Evolutionary conservation across 2,797 vertebrate species (phyloP).

Genomic region (Pseudomugil tenellus): DNA sequence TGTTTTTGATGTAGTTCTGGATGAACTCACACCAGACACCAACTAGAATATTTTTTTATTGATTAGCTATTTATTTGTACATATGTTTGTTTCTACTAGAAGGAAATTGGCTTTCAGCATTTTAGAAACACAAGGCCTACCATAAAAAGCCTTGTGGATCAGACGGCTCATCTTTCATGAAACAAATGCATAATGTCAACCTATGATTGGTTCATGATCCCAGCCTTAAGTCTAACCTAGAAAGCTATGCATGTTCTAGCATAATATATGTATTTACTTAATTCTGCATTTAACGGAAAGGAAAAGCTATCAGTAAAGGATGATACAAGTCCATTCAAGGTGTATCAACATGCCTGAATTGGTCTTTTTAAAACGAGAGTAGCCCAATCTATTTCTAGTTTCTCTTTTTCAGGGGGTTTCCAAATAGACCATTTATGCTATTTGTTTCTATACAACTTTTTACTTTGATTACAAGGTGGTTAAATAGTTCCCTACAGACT

Average conservation of each 20-base stretch:
- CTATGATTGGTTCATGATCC: not conserved
- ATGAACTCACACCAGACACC: not conserved
- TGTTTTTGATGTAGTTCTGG: not conserved
- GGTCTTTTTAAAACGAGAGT: not conserved
- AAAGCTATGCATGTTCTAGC: not conserved
- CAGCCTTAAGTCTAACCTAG: not conserved
- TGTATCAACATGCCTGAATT: not conserved
- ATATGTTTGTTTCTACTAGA: not conserved
- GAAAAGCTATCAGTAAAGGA: too few relatives aligned
- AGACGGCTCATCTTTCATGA: not conserved
- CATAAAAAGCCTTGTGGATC: not conserved
- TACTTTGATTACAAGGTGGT: not conserved
- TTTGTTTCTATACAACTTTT: not conserved
- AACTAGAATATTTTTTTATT: not conserved
- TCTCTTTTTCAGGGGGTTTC: not conserved
- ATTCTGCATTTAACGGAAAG: not conserved
- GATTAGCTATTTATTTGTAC: not conserved
- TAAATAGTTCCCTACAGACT: not conserved
- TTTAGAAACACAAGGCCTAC: not conserved
- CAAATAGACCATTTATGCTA: not conserved
- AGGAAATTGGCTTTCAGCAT: not conserved
- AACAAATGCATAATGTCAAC: not conserved
- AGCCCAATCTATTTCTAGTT: not conserved
- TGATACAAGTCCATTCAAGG: not conserved
- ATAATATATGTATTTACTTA: not conserved